Evolutionary conservation across 1,140 invertebrate species (phyloP).

Genomic region (Zeugodacus cucurbitae): DNA sequence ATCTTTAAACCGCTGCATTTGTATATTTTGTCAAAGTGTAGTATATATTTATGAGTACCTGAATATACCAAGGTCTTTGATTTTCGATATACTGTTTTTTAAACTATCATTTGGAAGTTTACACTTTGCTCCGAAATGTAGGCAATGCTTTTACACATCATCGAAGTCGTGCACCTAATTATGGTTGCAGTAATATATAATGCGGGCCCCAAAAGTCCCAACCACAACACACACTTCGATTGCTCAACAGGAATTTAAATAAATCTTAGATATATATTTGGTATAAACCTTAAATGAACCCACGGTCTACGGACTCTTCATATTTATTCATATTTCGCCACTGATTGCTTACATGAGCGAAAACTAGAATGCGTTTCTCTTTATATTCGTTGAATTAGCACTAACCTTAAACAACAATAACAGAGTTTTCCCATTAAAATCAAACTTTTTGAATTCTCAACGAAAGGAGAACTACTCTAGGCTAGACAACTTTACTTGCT

Average conservation of each 20-base stretch:
- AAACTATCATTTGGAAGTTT: no score
- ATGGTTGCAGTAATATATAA: no score
- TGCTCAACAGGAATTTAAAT: no score
- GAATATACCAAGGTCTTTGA: neutral
- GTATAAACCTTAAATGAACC: no score
- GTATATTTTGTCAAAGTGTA: neutral
- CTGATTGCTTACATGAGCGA: neutral
- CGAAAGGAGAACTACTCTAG: neutral
- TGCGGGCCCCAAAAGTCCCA: no score
- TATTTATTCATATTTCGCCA: neutral
- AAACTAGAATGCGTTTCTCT: neutral
- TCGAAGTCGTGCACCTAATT: no score
- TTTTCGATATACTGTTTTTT: no score
- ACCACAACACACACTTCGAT: no score
- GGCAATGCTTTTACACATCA: no score
- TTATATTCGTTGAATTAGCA: neutral
- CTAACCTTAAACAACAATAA: neutral
- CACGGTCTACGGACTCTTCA: no score
- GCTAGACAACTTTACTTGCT: neutral
- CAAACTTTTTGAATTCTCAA: neutral
- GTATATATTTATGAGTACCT: neutral
- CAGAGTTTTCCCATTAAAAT: neutral
- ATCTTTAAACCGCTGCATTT: neutral
- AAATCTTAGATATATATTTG: no score
- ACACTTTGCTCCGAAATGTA: no score